Conservation (phyloP, 2,888 invertebrate genomes). For the Rhaphigaster nebulosa region DNA sequence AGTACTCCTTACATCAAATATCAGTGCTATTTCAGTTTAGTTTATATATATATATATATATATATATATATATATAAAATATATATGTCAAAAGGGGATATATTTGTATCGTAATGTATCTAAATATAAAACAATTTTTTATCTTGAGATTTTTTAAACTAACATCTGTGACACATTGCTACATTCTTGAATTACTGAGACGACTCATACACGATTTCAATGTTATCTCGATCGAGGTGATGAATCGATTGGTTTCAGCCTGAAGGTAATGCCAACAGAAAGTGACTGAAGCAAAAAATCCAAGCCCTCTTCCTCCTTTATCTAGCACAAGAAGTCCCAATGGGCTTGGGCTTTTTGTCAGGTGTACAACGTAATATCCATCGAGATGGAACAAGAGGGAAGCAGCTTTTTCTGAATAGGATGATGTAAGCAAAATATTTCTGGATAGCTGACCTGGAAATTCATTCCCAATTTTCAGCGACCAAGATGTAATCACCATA, state of each 20-base stretch:
- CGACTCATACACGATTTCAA: background rate
- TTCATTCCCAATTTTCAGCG: background rate
- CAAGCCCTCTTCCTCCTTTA: constrained; percentile 14
- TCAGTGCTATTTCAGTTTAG: too few species aligned
- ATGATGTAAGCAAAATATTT: background rate
- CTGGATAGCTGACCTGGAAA: background rate
- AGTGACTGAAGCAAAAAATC: background rate
- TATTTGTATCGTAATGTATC: too few species aligned
- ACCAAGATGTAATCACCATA: background rate
- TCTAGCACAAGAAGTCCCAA: background rate
- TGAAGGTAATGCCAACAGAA: background rate
- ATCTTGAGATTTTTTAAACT: too few species aligned
- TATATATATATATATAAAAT: too few species aligned
- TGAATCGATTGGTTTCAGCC: background rate
- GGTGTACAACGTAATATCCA: background rate
- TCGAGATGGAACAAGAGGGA: background rate
- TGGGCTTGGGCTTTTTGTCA: constrained; percentile 3
- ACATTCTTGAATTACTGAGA: background rate
- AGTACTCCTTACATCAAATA: too few species aligned
- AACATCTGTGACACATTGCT: too few species aligned
- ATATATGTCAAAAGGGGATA: too few species aligned
- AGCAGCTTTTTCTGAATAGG: background rate
- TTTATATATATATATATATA: too few species aligned
- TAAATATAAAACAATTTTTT: too few species aligned
- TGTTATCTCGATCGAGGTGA: background rate